Conservation (phyloP, 2,888 invertebrate species). For the Parelbella ahira region DNA sequence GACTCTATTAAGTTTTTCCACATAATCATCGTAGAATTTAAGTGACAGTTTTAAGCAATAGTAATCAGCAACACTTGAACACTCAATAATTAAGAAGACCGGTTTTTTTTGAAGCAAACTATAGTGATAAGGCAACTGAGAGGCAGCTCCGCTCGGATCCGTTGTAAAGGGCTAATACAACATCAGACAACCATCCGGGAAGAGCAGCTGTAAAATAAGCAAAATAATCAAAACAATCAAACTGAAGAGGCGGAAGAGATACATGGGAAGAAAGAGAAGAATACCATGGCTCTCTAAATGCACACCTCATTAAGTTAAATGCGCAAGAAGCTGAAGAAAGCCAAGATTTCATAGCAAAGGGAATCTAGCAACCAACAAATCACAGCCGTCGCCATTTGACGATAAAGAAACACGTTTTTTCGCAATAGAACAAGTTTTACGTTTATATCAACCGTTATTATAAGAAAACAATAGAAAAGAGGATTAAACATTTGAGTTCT, state of each 20-base stretch:
- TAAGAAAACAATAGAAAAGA: constrained; percentile 80
- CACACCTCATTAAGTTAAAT: constrained; percentile 68
- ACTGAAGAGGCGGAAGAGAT: constrained; percentile 47
- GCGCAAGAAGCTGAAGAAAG: constrained; percentile 67
- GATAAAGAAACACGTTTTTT: constrained; percentile 81
- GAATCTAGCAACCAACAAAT: constrained; percentile 67
- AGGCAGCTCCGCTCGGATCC: constrained; percentile 70
- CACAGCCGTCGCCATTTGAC: constrained; percentile 77
- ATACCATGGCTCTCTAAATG: constrained; percentile 61
- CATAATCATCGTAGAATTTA: constrained; percentile 74
- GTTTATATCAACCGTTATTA: constrained; percentile 82
- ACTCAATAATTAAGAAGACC: constrained; percentile 56
- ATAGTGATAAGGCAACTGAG: constrained; percentile 76
- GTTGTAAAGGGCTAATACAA: constrained; percentile 67
- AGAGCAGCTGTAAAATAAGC: constrained; percentile 53
- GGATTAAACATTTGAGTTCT: constrained; percentile 73
- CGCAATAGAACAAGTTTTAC: constrained; percentile 82
- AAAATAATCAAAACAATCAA: constrained; percentile 31
- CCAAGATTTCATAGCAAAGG: constrained; percentile 72
- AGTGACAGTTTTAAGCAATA: constrained; percentile 68
- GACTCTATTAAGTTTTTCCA: constrained; percentile 68
- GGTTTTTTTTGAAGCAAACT: constrained; percentile 69
- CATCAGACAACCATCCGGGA: constrained; percentile 73
- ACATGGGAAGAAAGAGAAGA: constrained; percentile 55
- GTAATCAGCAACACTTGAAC: constrained; percentile 80